Evolutionary conservation across 2,888 invertebrate genomes (phyloP), one percentile per base, ranked within the genome.

Genomic region (Sarcophaga variegata): DNA sequence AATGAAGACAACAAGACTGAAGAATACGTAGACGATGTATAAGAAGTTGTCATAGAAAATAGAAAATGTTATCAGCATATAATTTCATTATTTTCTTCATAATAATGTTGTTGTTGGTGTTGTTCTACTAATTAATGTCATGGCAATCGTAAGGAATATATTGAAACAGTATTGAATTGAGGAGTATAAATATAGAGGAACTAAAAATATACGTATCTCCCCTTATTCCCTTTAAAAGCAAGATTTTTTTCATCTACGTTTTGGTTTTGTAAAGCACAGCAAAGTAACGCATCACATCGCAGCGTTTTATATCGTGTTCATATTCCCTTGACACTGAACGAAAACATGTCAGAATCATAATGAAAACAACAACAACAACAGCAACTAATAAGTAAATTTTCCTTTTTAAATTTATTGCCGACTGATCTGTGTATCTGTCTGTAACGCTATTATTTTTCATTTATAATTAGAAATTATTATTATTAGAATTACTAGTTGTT

Each of bases 401-500:
- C 17, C 2, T 54, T 54, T 54, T 54, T 54, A 14, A 54, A 54
- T 54, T 17, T 54, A 17, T 14, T 54, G 54, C 17, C 17, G 1
- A 54, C 17, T 12, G 54, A 54, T 54, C 14, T 54, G 14, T 54
- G 14, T 54, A 54, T 54, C 54, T 54, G 54, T 54, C 17, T 54
- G 54, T 54, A 14, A 54, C 17, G 17, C 17, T 54, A 12, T 12
- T 54, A 54, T 5, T 27, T 49, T 66, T n/a, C 63, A 63, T 10
- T 64, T 66, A 76, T 66, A 76, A 76, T 37, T 76, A 76, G 66
- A 76, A 66, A 76, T 27, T 64, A 78, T 37, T 76, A 64, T 59
- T n/a, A 79, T 71, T 63, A 70, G 37, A 17, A 37, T 6, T 10
- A 37, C 37, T 37, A 37, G 37, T 71, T 27, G 71, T 70, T 54